A percentile compares a stretch with the other conserved stretches of the same genome.
Evolutionary conservation across 2,888 invertebrate species (phyloP).

Genomic region (Spodoptera exigua): DNA sequence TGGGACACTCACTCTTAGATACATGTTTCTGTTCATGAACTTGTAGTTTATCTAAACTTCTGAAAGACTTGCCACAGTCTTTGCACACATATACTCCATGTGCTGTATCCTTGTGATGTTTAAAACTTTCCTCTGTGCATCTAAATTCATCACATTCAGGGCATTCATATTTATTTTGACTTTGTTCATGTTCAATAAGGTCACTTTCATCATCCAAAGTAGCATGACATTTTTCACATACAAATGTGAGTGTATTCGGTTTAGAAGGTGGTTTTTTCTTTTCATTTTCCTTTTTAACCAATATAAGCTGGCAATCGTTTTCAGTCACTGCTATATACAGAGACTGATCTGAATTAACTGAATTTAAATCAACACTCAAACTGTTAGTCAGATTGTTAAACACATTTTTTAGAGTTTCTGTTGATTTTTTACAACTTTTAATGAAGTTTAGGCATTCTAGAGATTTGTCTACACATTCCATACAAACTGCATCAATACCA

Average conservation of each 20-base stretch:
- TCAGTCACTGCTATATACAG: slow-evolving; percentile 72
- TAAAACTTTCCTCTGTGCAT: slow-evolving; percentile 69
- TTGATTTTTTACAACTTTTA: slow-evolving; percentile 66
- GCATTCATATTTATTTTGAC: slow-evolving; percentile 67
- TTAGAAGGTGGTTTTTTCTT: slow-evolving; percentile 32
- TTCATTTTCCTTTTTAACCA: slow-evolving; percentile 63
- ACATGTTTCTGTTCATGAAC: slow-evolving; percentile 78
- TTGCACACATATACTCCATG: slow-evolving; percentile 75
- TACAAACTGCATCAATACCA: slow-evolving; percentile 79
- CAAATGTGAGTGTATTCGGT: slow-evolving; percentile 66
- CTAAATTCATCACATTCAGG: slow-evolving; percentile 66
- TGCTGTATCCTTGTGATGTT: slow-evolving; percentile 66
- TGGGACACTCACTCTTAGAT: slow-evolving; percentile 75
- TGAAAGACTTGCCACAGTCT: slow-evolving; percentile 78
- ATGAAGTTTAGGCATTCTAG: slow-evolving; percentile 70
- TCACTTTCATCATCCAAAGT: slow-evolving; percentile 61
- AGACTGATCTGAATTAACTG: slow-evolving; percentile 58
- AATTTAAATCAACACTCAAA: slow-evolving; percentile 63
- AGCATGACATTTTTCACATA: slow-evolving; percentile 73
- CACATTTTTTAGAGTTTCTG: slow-evolving; percentile 66
- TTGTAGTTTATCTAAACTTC: slow-evolving; percentile 71
- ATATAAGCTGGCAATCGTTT: slow-evolving; percentile 65
- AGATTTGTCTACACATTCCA: slow-evolving; percentile 70
- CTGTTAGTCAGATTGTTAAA: slow-evolving; percentile 68
- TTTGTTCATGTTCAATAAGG: slow-evolving; percentile 63